These are phyloP conservation scores for Turritopsis rubra DNA, from an alignment of 30 jellyfish, hydroid and myxozoan genomes.

Conservation along the genomic window DNA sequence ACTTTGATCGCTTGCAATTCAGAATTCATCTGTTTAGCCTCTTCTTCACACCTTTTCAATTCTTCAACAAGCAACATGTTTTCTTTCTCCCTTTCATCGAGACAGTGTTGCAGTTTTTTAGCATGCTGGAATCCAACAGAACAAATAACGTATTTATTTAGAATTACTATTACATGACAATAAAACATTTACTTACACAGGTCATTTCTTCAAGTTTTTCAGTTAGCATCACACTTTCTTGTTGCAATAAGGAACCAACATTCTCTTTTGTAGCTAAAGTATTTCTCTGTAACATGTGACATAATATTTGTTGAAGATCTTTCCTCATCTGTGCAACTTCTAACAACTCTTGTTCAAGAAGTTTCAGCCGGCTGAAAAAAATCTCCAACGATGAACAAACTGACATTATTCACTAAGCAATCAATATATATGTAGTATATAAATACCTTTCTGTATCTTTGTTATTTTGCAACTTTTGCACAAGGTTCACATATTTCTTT, in stretches of 20 bases:
- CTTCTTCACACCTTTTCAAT: conserved; percentile 34
- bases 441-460: conserved; percentile 30
- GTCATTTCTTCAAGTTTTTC: neutral
- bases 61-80: conserved; percentile 12
- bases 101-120: neutral
- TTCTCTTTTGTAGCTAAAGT: conserved; percentile 2
- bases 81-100: conserved; percentile 19
- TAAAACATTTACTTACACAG: neutral
- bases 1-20: conserved; percentile 38
- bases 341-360: conserved; percentile 19
- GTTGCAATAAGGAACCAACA: neutral
- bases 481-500: conserved; percentile 32
- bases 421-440: neutral
- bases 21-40: conserved; percentile 12
- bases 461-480: conserved; percentile 28
- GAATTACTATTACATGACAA: neutral
- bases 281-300: neutral
- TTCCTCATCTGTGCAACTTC: conserved; percentile 29
- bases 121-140: neutral
- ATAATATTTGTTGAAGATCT: conserved; percentile 15
- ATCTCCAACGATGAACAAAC: neutral
- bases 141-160: neutral
- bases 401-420: neutral
- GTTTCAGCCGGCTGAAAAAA: conserved; percentile 18
- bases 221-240: neutral